Percentiles rank a stretch among this genome's conserved stretches.
Evolutionary conservation across 2,113 vertebrate genomes (phyloP).

Genomic region (Sapajus apella): DNA sequence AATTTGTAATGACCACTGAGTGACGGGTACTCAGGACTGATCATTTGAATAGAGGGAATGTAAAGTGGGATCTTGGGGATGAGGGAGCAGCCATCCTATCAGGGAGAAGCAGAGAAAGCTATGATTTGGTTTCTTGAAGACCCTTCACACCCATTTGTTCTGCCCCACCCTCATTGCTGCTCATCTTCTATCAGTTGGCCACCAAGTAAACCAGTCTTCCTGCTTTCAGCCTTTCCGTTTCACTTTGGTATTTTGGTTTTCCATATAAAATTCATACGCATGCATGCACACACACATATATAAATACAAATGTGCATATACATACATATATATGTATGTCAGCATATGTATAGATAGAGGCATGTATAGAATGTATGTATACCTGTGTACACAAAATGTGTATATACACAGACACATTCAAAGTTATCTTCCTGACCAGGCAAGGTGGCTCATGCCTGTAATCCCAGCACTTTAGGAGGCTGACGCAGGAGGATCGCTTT

Average conservation of each 20-base stretch:
- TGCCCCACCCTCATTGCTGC: background rate
- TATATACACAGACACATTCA: background rate
- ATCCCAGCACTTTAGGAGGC: background rate
- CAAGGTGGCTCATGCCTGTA: too few relatives aligned
- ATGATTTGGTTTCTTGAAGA: background rate
- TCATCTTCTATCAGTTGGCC: background rate
- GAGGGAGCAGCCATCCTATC: background rate
- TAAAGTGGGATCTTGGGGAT: background rate
- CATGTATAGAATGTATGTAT: background rate
- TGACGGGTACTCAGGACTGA: background rate
- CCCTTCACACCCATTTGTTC: background rate
- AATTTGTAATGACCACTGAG: background rate
- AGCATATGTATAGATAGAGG: too few relatives aligned
- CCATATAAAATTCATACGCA: background rate
- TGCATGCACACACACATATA: background rate
- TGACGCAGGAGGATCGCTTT: too few relatives aligned
- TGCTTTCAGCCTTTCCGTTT: conserved; percentile 19
- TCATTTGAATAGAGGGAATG: background rate
- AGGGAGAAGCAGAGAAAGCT: background rate
- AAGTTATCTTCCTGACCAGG: background rate
- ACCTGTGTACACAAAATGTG: background rate
- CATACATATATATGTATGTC: background rate
- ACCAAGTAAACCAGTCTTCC: background rate
- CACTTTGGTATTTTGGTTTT: conserved; percentile 26
- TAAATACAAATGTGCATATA: background rate